Percentiles rank a stretch among this genome's conserved stretches.
Evolutionary conservation across 2,113 vertebrate species (phyloP).

Genomic region (Arothron firmamentum): DNA sequence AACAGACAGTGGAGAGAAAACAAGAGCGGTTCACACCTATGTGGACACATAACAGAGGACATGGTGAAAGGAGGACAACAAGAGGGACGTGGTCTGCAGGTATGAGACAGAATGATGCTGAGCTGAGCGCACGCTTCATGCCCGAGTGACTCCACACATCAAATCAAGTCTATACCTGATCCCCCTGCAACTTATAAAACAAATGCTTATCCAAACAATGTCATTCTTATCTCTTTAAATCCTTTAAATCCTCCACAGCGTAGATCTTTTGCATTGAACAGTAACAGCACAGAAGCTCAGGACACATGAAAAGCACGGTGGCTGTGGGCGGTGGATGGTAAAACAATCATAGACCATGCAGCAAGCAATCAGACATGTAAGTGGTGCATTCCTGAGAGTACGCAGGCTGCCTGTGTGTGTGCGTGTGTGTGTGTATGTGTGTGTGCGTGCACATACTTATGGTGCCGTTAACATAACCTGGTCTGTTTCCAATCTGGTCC

Average conservation of each 20-base stretch:
- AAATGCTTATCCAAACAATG: neutral
- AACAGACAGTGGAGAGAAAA: slow-evolving; percentile 52
- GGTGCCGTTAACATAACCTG: slow-evolving; percentile 72
- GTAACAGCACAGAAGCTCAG: neutral
- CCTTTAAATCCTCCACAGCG: neutral
- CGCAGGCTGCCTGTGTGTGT: slow-evolving; percentile 9
- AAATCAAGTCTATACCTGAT: slow-evolving; percentile 66
- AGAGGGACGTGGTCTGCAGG: slow-evolving; percentile 62
- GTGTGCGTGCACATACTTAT: slow-evolving; percentile 66
- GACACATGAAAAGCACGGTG: slow-evolving; percentile 42
- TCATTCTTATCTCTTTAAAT: neutral
- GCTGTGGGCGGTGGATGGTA: slow-evolving; percentile 30
- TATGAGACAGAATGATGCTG: slow-evolving; percentile 68
- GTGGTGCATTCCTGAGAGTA: slow-evolving; percentile 7
- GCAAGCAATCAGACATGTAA: slow-evolving; percentile 25
- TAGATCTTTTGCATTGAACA: neutral
- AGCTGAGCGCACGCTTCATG: slow-evolving; percentile 30
- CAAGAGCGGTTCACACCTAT: slow-evolving; percentile 65
- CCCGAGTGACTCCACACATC: slow-evolving; percentile 48
- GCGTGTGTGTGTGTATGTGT: too few relatives aligned
- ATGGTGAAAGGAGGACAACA: slow-evolving; percentile 56
- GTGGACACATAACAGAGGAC: slow-evolving; percentile 49
- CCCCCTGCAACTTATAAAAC: slow-evolving; percentile 35
- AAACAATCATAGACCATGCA: slow-evolving; percentile 52
- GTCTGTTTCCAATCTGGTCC: slow-evolving; percentile 83